Conservation (phyloP, 2,113 vertebrate species). For the Delphinus delphis region DNA sequence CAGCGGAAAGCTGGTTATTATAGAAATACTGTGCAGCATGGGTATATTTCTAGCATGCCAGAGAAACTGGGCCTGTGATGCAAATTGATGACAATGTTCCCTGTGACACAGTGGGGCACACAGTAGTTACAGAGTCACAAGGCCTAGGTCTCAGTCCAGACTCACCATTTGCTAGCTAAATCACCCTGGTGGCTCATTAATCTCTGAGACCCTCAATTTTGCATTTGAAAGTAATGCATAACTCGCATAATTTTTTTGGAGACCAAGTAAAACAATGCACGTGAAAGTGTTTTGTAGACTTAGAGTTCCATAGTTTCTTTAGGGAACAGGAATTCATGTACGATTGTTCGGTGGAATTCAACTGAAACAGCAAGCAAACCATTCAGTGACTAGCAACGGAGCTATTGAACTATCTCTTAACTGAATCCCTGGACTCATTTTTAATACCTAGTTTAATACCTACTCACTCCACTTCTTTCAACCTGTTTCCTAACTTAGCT, state of each 20-base stretch:
- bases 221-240: not conserved
- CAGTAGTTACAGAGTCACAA: not conserved
- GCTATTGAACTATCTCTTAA: not conserved
- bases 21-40: not conserved
- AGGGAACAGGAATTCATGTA: not conserved
- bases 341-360: not conserved
- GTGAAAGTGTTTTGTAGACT: not conserved
- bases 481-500: not conserved
- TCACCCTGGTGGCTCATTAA: not conserved
- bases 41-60: not conserved
- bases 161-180: not conserved
- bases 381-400: not conserved
- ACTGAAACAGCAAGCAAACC: not conserved
- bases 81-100: not conserved
- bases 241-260: not conserved
- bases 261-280: not conserved
- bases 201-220: not conserved
- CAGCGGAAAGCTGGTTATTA: not conserved
- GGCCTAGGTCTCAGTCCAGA: not conserved
- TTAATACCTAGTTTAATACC: not conserved
- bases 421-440: not conserved
- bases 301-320: not conserved
- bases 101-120: no score
- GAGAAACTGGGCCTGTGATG: not conserved
- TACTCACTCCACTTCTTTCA: not conserved